Conservation (phyloP, 2,888 invertebrate species). For the Euspilapteryx auroguttella region DNA sequence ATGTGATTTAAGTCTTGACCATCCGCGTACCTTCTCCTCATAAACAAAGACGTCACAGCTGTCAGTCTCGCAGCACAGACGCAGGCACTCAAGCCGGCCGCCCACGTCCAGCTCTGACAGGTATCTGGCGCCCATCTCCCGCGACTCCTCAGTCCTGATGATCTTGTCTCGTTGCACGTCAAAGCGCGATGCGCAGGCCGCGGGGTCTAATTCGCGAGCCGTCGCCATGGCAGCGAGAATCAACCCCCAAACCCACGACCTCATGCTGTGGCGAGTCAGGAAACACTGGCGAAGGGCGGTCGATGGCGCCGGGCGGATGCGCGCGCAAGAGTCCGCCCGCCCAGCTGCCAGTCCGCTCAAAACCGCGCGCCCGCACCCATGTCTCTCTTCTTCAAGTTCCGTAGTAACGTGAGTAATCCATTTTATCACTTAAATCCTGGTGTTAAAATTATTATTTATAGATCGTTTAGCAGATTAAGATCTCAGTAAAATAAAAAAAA, state of each 20-base stretch:
- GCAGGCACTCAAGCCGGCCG: slow-evolving; percentile 78
- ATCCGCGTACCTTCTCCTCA: slow-evolving; percentile 89
- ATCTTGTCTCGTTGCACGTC: slow-evolving; percentile 88
- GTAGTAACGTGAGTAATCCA: slow-evolving; percentile 56
- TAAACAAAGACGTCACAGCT: slow-evolving; percentile 90
- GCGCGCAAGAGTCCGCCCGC: slow-evolving; percentile 10
- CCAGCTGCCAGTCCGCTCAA: background rate
- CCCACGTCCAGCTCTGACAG: slow-evolving; percentile 83
- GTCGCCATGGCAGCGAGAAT: slow-evolving; percentile 18
- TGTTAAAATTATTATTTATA: too few species aligned
- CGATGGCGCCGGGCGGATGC: slow-evolving; percentile 16
- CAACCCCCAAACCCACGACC: slow-evolving; percentile 15
- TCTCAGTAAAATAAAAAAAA: too few species aligned
- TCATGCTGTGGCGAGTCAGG: slow-evolving; percentile 1
- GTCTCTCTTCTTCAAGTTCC: slow-evolving; percentile 59
- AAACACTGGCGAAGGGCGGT: background rate
- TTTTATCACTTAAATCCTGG: too few species aligned
- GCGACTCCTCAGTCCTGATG: slow-evolving; percentile 87
- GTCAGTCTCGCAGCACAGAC: slow-evolving; percentile 85
- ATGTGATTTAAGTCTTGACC: too few species aligned
- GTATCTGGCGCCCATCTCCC: slow-evolving; percentile 86
- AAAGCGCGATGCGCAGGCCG: slow-evolving; percentile 74
- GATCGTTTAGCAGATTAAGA: too few species aligned
- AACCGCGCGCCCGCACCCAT: slow-evolving; percentile 15
- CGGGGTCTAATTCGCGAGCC: slow-evolving; percentile 62